Conservation (phyloP, 2,888 invertebrate species). For the Brenthis ino region DNA sequence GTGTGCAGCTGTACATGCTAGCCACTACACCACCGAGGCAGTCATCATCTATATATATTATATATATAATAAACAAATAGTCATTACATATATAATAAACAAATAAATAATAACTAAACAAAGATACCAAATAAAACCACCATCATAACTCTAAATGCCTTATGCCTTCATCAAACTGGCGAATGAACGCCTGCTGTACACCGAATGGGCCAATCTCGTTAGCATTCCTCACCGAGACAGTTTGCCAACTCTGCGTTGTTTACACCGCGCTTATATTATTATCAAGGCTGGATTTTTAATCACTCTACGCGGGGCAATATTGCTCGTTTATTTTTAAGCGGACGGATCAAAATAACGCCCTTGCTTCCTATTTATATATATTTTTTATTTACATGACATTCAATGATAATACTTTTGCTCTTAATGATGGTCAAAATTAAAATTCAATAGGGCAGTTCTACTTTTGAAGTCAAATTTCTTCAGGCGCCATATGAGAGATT, state of each 20-base stretch:
- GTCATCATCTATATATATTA: too few relatives aligned
- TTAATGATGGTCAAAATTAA: conserved; percentile 12
- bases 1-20: too few relatives aligned
- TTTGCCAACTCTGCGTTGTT: conserved; percentile 52
- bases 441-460: too few relatives aligned
- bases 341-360: conserved; percentile 5
- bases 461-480: too few relatives aligned
- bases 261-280: conserved; percentile 44
- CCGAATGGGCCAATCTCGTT: conserved; percentile 58
- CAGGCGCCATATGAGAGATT: too few relatives aligned
- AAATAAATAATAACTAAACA: not conserved
- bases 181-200: conserved; percentile 53
- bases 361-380: conserved; percentile 8
- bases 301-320: conserved; percentile 27
- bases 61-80: too few relatives aligned
- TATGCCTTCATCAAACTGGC: conserved; percentile 52
- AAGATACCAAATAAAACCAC: conserved; percentile 20
- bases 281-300: conserved; percentile 49
- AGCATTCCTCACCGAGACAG: conserved; percentile 57
- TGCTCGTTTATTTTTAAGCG: conserved; percentile 26
- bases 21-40: too few relatives aligned
- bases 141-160: conserved; percentile 45
- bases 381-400: too few relatives aligned
- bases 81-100: too few relatives aligned
- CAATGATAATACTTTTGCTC: conserved; percentile 11